Evolutionary conservation across 2,888 invertebrate genomes (phyloP), one percentile per base, ranked within the genome.

Genomic region (Branchipolynoe longqiensis): DNA sequence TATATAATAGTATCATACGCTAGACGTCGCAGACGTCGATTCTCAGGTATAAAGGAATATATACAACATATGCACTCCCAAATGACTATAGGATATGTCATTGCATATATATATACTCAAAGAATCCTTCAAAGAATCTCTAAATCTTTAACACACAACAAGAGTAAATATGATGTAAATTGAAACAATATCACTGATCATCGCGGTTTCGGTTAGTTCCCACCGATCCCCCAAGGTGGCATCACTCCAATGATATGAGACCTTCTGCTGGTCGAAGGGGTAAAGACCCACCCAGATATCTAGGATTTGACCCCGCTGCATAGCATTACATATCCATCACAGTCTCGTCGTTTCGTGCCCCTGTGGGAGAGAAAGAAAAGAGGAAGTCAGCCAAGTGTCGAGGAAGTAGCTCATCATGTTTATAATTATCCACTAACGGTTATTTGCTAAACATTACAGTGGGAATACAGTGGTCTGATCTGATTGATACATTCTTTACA

Each of bases 321-420:
- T 78, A 78, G 78, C 78, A 78, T 25, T 78, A 78, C 83, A 14
- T 62, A 62, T 28, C 41, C 84, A 84, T 84, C 84, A 84, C 84
- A 84, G 84, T 69, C 62, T 64, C 62, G 84, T 84, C 14, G 84
- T 84, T 69, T 78, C 78, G 31, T 84, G 84, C 54, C 59, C 84
- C 84, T 84, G 84, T 28, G 73, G 73, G 1, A n/a, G 8, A 48
- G 33, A 84, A 83, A 38, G 6, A 36, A 28, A 56, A 28, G 31
- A 31, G 12, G 62, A 25, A 14, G 25, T 62, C 1, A 62, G 62
- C n/a, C n/a, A n/a, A n/a, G n/a, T n/a, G n/a, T n/a, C n/a, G n/a
- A n/a, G n/a, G n/a, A n/a, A n/a, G n/a, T n/a, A n/a, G n/a, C n/a
- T n/a, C n/a, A n/a, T n/a, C n/a, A n/a, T n/a, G n/a, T n/a, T n/a